Base-by-base conservation (phyloP, 2,888 invertebrate genomes). In the Lepas anatifera region DNA sequence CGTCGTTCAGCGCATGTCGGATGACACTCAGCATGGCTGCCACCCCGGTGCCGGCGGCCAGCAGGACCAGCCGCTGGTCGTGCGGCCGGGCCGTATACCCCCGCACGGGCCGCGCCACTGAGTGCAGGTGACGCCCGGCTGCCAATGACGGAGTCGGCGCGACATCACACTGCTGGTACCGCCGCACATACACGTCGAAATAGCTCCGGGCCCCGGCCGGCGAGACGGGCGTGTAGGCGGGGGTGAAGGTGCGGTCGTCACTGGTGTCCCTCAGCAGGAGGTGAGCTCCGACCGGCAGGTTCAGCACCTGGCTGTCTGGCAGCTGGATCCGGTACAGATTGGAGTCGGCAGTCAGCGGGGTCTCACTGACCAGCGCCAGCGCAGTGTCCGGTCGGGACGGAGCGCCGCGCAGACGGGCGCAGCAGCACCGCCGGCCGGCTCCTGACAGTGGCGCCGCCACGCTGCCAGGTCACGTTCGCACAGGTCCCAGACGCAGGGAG, bases 41-140 rank as follows among this genome's bases (percentile, higher is more conserved):
- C 73, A 91, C 84, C 0, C 90, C 91, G 35, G 90, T 88, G 1
- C 91, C 91, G 77, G 89, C 89, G 66, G 87, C 83, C 63, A 87
- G 78, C 77, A 86, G 81, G 2, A 84, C 73, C 27, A 85, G 75
- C 71, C 79, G 72, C 63, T 76, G 77, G 76, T 84, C 83, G 25
- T 78, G 79, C 71, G 77, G 76, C 43, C 85, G 78, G 46, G 78
- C 74, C 78, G 84, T 87, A 68, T 81, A 79, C 35, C 58, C 13
- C 89, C 89, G 80, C 87, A 88, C 0, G 90, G 89, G 0, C 91
- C 91, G 76, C 90, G 81, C 84, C 89, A 87, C 70, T 85, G 80
- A 16, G 87, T 85, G n/a, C n/a, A n/a, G 64, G 79, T 73, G 70
- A 84, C 83, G 2, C 83, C 83, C 46, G 78, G 74, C 68, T 78